Conservation (phyloP, 2,888 invertebrate genomes). For the Oscheius sp. region DNA sequence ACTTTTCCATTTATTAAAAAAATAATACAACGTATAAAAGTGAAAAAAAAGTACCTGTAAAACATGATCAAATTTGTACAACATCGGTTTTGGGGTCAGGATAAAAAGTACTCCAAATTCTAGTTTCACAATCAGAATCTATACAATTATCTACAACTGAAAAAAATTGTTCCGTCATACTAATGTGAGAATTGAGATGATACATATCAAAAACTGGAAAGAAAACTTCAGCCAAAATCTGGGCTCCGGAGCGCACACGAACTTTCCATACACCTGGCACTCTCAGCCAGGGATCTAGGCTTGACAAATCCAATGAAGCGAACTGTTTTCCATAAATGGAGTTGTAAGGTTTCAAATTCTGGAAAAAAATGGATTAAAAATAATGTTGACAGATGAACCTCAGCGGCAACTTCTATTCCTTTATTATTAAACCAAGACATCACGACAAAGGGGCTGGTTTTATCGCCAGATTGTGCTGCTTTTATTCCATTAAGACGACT, state of each 20-base stretch:
- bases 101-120: slow-evolving; percentile 53
- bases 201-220: slow-evolving; percentile 44
- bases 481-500: slow-evolving; percentile 4
- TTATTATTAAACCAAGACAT: slow-evolving; percentile 44
- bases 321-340: slow-evolving; percentile 61
- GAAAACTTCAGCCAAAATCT: slow-evolving; percentile 21
- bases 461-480: slow-evolving; percentile 28
- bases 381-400: slow-evolving; percentile 3
- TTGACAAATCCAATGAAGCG: slow-evolving; percentile 33
- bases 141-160: slow-evolving; percentile 47
- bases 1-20: not conserved
- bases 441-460: slow-evolving; percentile 52
- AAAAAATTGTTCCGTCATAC: slow-evolving; percentile 39
- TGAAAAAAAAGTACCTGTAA: not conserved
- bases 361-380: not conserved
- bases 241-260: not conserved
- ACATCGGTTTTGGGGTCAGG: slow-evolving; percentile 64
- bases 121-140: slow-evolving; percentile 42
- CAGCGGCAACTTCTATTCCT: slow-evolving; percentile 1
- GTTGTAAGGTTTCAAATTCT: slow-evolving; percentile 61
- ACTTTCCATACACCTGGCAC: slow-evolving; percentile 27
- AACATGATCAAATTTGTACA: not conserved
- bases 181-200: not conserved
- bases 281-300: not conserved
- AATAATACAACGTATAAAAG: not conserved